Evolutionary conservation across 2,797 vertebrate species (phyloP), one percentile per base, ranked within the genome.

Genomic region (Sebastes flavidus): DNA sequence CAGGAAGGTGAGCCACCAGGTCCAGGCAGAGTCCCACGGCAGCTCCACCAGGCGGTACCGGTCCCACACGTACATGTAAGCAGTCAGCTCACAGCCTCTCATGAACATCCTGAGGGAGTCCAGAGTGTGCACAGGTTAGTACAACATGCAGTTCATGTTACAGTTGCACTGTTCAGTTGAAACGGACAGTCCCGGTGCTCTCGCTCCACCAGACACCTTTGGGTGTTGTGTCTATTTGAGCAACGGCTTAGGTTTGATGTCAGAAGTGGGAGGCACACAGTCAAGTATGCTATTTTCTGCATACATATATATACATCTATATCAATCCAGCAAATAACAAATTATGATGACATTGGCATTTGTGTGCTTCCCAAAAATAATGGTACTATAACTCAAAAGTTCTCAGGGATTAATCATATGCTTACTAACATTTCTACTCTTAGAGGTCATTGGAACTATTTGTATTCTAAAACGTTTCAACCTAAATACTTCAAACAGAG

Each of bases 11-110:
- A 99, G 84, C 95, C 97, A 97, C 97, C 97, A 99, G 0, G 97
- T 99, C 97, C 97, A 98, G 20, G 95, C 89, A 0, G 97, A 98
- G 91, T 98, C 95, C 97, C 98, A 99, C 20, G 97, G 97, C 69
- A 99, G 94, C 88, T 95, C 95, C 67, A 96, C 32, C 58, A 99
- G 68, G 30, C 89, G 96, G 89, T 93, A 97, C 78, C 95, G 96
- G 71, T 97, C 94, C 97, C 98, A 99, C 68, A 97, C 58, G 6
- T 96, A 97, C 72, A 97, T 87, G 85, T 98, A 99, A 8, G 91
- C 89, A 5, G 95, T 94, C 88, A 99, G 58, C 66, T 99, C 98
- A 30, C 97, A 55, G 89, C 97, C 95, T 89, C 96, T 95, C 79
- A 92, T 94, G 65, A 97, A 87, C 90, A 97, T 80, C 75, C 97